A percentile compares a stretch with the other conserved stretches of the same genome.
phyloP scores from a whole-genome alignment of 1,140 invertebrate species.

The Vanessa atalanta region DNA sequence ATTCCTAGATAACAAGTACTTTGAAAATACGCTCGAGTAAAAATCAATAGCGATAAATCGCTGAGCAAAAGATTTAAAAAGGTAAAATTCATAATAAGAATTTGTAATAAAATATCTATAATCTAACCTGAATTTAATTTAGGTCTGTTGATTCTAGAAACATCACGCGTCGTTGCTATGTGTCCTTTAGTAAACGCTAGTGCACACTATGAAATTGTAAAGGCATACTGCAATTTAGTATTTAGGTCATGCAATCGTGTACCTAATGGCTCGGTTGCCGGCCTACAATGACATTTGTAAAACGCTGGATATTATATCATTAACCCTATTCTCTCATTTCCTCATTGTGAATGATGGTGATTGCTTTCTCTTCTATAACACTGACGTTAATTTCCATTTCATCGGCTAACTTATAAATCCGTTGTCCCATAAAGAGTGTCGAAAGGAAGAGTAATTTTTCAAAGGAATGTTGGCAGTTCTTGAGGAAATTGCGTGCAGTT shows the following conservation, averaged over 20 bases:
- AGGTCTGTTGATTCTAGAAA: constrained; percentile 27
- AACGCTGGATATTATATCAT: constrained; percentile 8
- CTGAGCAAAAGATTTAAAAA: background rate
- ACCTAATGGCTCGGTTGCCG: constrained; percentile 24
- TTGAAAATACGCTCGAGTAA: constrained; percentile 13
- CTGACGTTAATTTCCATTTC: background rate
- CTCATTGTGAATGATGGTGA: constrained; percentile 3
- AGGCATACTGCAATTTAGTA: constrained; percentile 37
- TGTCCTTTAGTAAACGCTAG: constrained; percentile 33
- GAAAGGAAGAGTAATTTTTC: constrained; percentile 10
- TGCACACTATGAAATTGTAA: constrained; percentile 24
- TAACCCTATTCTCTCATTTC: constrained; percentile 8
- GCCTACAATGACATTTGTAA: constrained; percentile 17
- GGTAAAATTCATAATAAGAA: background rate
- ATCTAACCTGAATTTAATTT: background rate
- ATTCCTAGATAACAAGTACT: constrained; percentile 28
- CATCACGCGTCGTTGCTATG: constrained; percentile 16
- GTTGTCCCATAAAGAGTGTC: background rate
- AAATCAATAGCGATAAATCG: constrained; percentile 5
- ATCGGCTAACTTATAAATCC: background rate
- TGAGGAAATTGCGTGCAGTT: constrained; percentile 14
- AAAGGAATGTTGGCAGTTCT: background rate
- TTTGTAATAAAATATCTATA: background rate
- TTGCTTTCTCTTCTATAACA: background rate
- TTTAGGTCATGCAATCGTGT: constrained; percentile 39